Conservation (phyloP, 2,888 invertebrate genomes). For the Sabellastarte sp. region DNA sequence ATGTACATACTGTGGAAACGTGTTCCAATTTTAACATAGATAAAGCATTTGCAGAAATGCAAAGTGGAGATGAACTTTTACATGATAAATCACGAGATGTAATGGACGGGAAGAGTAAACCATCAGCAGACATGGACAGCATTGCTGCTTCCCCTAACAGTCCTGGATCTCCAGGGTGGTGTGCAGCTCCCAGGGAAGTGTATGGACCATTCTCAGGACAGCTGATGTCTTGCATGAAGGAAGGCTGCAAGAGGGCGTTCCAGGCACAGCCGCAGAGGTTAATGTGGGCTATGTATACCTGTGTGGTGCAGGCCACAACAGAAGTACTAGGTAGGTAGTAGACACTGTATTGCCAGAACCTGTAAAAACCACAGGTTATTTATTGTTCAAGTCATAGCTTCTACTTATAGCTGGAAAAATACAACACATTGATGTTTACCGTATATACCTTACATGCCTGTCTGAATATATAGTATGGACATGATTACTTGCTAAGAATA, state of each 20-base stretch:
- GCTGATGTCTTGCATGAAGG: conserved; percentile 86
- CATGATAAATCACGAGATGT: not conserved
- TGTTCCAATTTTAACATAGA: too few species aligned
- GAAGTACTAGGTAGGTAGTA: conserved; percentile 81
- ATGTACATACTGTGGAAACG: not conserved
- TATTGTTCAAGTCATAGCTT: too few species aligned
- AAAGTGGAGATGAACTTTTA: not conserved
- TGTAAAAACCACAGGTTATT: too few species aligned
- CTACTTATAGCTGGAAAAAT: too few species aligned
- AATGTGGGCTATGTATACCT: conserved; percentile 91
- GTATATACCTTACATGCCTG: too few species aligned
- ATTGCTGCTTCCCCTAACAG: not conserved
- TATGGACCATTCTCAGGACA: conserved; percentile 69
- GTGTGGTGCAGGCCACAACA: conserved; percentile 79
- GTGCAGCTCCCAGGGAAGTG: not conserved
- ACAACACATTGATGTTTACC: too few species aligned
- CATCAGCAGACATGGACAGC: not conserved
- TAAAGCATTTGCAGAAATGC: not conserved
- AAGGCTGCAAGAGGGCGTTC: conserved; percentile 83
- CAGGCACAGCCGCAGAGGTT: conserved; percentile 85
- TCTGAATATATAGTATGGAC: too few species aligned
- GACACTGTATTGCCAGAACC: too few species aligned
- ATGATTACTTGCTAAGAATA: too few species aligned
- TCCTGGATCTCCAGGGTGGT: not conserved
- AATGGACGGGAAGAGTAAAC: not conserved